A percentile compares a stretch with the other conserved stretches of the same genome.
Evolutionary conservation across 2,113 vertebrate genomes (phyloP).

Genomic region (Elanus axillaris): DNA sequence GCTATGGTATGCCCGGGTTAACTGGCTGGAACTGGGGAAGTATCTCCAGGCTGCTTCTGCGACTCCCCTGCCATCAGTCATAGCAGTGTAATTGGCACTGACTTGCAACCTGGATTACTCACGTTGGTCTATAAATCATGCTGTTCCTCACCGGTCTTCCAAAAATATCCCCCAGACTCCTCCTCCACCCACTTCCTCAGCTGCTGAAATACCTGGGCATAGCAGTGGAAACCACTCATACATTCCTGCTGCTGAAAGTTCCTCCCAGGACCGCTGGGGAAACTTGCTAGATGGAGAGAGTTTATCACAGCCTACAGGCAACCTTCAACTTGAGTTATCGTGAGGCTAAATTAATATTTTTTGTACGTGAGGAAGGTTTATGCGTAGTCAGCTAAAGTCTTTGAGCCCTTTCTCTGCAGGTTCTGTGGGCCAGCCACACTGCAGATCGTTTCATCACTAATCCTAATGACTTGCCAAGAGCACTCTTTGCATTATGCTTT

Average conservation of each 20-base stretch:
- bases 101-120: not conserved
- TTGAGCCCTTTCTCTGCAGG: not conserved
- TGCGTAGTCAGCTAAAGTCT: not conserved
- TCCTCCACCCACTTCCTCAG: not conserved
- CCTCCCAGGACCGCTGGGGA: not conserved
- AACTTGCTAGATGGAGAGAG: not conserved
- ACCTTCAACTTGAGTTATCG: not conserved
- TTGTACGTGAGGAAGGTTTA: not conserved
- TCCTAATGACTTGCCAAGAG: not conserved
- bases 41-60: not conserved
- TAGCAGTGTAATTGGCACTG: not conserved
- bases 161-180: not conserved
- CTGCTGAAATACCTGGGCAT: not conserved
- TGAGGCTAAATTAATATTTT: not conserved
- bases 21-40: not conserved
- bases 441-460: not conserved
- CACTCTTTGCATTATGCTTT: not conserved
- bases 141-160: not conserved
- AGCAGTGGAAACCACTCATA: not conserved
- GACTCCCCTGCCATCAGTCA: not conserved
- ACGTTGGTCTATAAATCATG: accelerated
- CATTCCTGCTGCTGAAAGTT: not conserved
- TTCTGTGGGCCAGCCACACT: not conserved
- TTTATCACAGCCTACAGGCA: not conserved
- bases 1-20: not conserved